phyloP scores from a whole-genome alignment of 2,113 vertebrate genomes.

The Triplophysa dalaica region DNA sequence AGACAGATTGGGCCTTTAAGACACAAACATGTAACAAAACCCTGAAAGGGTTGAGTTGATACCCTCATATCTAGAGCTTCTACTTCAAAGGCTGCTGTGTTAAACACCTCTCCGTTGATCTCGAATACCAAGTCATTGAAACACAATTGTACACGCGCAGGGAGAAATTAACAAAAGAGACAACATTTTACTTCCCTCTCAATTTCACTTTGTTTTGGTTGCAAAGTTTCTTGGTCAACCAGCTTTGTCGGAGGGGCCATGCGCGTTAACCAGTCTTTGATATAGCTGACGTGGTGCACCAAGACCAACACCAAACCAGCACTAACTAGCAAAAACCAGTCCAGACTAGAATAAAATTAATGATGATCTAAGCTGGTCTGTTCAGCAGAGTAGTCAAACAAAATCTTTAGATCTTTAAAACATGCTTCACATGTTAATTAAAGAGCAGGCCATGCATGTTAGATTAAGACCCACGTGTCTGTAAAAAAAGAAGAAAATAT shows the following conservation, averaged over 20 bases:
- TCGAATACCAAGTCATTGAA: slow-evolving; percentile 8
- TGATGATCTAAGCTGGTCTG: no score
- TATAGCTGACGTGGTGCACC: neutral
- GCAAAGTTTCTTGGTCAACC: neutral
- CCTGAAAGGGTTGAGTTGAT: slow-evolving; percentile 26
- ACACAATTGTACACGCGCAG: slow-evolving; percentile 17
- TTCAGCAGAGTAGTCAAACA: neutral
- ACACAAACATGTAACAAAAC: neutral
- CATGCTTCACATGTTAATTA: neutral
- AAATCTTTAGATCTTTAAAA: neutral
- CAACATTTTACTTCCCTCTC: slow-evolving; percentile 6
- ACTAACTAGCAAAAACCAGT: neutral
- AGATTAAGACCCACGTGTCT: neutral
- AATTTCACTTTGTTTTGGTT: neutral
- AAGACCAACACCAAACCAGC: neutral
- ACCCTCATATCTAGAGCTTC: slow-evolving; percentile 14
- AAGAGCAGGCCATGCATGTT: neutral
- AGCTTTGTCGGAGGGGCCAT: neutral
- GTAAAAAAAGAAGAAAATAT: neutral
- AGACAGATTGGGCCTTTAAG: no score
- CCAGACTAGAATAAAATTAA: no score
- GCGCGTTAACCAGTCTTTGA: neutral
- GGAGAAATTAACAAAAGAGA: neutral
- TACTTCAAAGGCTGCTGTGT: slow-evolving; percentile 38
- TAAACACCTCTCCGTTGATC: slow-evolving; percentile 40